A percentile compares a stretch with the other conserved stretches of the same genome.
phyloP scores from a whole-genome alignment of 1,140 invertebrate species.

The Bombus breviceps region DNA sequence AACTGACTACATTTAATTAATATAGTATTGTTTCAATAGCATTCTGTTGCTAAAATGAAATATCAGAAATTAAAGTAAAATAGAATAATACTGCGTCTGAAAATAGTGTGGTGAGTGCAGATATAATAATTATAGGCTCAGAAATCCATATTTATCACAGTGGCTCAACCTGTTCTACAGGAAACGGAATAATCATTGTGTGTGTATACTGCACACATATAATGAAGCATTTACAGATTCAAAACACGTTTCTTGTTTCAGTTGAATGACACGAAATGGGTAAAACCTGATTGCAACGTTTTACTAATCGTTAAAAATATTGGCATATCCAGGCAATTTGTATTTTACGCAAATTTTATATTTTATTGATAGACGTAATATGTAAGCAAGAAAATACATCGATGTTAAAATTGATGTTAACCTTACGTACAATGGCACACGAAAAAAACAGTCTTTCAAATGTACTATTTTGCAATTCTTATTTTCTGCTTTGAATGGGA shows the following conservation, averaged over 20 bases:
- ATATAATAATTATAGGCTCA: too few species aligned
- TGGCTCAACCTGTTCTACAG: not conserved
- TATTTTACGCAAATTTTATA: not conserved
- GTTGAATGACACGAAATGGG: not conserved
- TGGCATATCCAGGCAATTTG: not conserved
- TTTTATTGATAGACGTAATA: not conserved
- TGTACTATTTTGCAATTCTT: not conserved
- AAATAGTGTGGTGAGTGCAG: too few species aligned
- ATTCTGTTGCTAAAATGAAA: too few species aligned
- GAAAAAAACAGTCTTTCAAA: not conserved
- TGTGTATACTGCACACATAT: not conserved
- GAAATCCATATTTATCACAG: constrained; percentile 1
- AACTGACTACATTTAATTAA: too few species aligned
- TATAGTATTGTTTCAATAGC: too few species aligned
- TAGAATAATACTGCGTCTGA: too few species aligned
- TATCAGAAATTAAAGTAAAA: too few species aligned
- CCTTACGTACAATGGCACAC: not conserved
- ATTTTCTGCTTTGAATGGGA: not conserved
- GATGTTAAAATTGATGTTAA: not conserved
- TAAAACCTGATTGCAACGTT: not conserved
- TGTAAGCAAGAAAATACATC: not conserved
- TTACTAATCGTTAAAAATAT: not conserved
- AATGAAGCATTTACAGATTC: not conserved
- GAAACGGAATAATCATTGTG: not conserved
- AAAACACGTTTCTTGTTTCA: not conserved